A percentile compares a stretch with the other conserved stretches of the same genome.
These are phyloP conservation scores for Calephelis perditalis DNA, from an alignment of 2,888 invertebrate genomes.

Conservation along the genomic window DNA sequence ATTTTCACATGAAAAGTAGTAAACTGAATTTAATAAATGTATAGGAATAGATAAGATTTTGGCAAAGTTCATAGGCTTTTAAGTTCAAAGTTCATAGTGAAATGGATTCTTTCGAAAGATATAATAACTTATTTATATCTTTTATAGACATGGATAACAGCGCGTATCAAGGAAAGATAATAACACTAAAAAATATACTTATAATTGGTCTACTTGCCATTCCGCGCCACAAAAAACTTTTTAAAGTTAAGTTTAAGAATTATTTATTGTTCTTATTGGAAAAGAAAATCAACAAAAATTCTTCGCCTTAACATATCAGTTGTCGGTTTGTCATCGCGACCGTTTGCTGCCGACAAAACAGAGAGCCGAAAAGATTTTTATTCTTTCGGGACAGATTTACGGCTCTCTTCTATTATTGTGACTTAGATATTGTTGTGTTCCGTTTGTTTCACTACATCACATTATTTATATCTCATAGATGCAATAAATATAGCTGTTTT, in stretches of 20 bases:
- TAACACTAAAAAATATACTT: too few relatives aligned
- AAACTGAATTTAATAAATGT: too few relatives aligned
- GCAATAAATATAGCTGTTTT: too few relatives aligned
- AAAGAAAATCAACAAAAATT: background rate
- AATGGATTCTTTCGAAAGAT: background rate
- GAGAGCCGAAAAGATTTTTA: conserved; percentile 45
- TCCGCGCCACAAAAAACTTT: too few relatives aligned
- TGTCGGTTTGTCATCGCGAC: conserved; percentile 48
- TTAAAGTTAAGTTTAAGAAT: background rate
- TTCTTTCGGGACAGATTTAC: conserved; percentile 61
- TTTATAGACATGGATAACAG: too few relatives aligned
- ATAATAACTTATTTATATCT: background rate
- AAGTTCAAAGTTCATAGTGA: background rate
- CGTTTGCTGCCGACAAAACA: conserved; percentile 44
- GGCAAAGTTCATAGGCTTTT: too few relatives aligned
- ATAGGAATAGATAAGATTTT: too few relatives aligned
- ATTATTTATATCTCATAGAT: too few relatives aligned
- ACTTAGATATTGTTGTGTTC: conserved; percentile 45
- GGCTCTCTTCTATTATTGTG: conserved; percentile 49
- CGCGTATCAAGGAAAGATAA: too few relatives aligned
- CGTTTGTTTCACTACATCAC: conserved; percentile 38
- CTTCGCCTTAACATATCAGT: conserved; percentile 20
- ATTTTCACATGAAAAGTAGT: too few relatives aligned
- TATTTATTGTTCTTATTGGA: background rate
- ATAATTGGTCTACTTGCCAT: too few relatives aligned